These are phyloP conservation scores for Oncorhynchus masou DNA, from an alignment of 2,113 vertebrate species.

Conservation along the genomic window DNA sequence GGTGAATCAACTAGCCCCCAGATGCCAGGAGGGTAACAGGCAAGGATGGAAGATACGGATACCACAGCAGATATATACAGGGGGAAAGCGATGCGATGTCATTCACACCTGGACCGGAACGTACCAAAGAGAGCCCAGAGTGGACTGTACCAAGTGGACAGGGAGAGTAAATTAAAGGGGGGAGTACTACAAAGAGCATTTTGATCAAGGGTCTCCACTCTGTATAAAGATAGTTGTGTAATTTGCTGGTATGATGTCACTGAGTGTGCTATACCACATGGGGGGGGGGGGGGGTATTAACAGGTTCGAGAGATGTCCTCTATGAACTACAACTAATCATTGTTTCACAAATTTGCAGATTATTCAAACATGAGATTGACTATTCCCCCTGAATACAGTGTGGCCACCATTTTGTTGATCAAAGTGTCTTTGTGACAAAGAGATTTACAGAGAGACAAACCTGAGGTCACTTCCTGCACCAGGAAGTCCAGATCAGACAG, in stretches of 20 bases:
- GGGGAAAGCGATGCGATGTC: not conserved
- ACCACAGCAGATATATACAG: no score
- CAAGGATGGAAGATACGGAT: no score
- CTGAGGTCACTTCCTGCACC: conserved; percentile 87
- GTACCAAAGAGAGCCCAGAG: no score
- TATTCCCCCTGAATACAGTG: not conserved
- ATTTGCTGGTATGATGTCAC: not conserved
- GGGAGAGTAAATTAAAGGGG: no score
- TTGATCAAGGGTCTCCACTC: not conserved
- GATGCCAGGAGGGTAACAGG: not conserved
- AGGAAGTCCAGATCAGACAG: conserved; percentile 87
- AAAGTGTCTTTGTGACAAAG: not conserved
- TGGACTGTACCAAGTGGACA: no score
- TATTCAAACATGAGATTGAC: no score
- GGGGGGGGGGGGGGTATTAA: not conserved
- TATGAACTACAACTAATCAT: no score
- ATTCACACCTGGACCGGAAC: not conserved
- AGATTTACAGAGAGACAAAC: conserved; percentile 75
- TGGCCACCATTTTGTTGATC: not conserved
- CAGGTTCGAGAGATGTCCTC: no score
- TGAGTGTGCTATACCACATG: not conserved
- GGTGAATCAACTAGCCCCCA: not conserved
- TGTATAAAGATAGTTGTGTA: not conserved
- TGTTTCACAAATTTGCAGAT: no score
- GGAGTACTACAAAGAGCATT: no score